phyloP scores from a whole-genome alignment of 2,888 invertebrate genomes.

The Drosophila melanosoma region DNA sequence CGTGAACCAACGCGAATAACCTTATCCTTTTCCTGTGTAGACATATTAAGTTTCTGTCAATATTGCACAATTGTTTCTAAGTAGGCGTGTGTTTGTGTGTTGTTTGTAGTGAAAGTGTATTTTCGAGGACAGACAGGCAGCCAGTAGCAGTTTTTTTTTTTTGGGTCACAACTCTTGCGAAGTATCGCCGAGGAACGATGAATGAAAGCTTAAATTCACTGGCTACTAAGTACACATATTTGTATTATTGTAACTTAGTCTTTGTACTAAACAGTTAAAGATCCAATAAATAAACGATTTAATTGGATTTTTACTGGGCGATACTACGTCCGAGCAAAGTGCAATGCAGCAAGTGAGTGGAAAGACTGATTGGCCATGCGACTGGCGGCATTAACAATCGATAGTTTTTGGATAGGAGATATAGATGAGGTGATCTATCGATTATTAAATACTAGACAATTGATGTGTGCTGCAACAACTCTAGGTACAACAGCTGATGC shows the following conservation, averaged over 20 bases:
- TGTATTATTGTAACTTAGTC: conserved; percentile 54
- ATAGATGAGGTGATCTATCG: conserved; percentile 4
- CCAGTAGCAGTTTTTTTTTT: conserved; percentile 36
- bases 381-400: conserved; percentile 23
- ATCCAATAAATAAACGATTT: conserved; percentile 35
- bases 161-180: conserved; percentile 38
- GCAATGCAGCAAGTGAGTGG: conserved; percentile 38
- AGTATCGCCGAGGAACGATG: conserved; percentile 49
- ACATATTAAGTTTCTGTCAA: conserved; percentile 55
- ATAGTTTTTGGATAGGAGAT: conserved; percentile 19
- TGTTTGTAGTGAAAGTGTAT: conserved; percentile 65
- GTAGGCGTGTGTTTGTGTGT: conserved; percentile 17
- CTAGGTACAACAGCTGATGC: conserved; percentile 36
- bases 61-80: conserved; percentile 71
- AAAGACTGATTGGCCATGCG: conserved; percentile 36
- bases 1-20: conserved; percentile 92
- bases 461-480: background rate
- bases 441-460: conserved; percentile 6
- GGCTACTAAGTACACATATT: conserved; percentile 56
- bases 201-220: conserved; percentile 64
- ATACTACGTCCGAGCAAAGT: conserved; percentile 72
- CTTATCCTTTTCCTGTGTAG: conserved; percentile 84
- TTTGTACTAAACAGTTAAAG: conserved; percentile 60
- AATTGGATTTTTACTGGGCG: conserved; percentile 68
- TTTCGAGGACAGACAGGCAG: conserved; percentile 45